phyloP scores from a whole-genome alignment of 1,140 invertebrate genomes.

The Hylyphantes graminicola region DNA sequence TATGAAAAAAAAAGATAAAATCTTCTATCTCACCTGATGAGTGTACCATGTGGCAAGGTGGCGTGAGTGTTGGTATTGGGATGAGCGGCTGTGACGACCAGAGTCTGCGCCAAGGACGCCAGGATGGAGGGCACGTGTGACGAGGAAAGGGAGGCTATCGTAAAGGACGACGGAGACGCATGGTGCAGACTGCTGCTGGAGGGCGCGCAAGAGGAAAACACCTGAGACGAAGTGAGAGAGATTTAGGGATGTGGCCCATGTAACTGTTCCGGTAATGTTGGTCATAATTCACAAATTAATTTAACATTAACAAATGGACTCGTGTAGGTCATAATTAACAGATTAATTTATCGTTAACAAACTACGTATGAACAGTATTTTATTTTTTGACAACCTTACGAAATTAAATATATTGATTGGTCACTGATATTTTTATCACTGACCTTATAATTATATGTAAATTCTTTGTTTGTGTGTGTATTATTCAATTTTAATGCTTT shows the following conservation, averaged over 20 bases:
- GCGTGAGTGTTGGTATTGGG: not conserved
- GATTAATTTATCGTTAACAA: too few relatives aligned
- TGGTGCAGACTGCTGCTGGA: conserved; percentile 1
- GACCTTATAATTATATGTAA: too few relatives aligned
- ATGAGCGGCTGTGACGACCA: conserved; percentile 41
- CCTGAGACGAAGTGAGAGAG: conserved; percentile 1
- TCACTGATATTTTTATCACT: too few relatives aligned
- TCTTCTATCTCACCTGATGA: conserved; percentile 1
- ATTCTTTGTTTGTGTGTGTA: too few relatives aligned
- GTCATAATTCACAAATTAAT: too few relatives aligned
- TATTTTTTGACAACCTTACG: too few relatives aligned
- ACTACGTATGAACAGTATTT: too few relatives aligned
- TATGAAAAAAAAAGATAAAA: too few relatives aligned
- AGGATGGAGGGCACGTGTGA: conserved; percentile 55
- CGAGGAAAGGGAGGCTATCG: conserved; percentile 45
- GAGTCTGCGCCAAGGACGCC: conserved; percentile 38
- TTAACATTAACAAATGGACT: too few relatives aligned
- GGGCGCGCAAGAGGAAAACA: conserved; percentile 22
- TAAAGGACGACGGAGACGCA: conserved; percentile 44
- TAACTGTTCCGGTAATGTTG: not conserved
- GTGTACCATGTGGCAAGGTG: not conserved
- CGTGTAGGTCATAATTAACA: too few relatives aligned
- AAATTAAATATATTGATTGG: too few relatives aligned
- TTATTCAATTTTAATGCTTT: too few relatives aligned
- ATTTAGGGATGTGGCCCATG: not conserved